Percentiles rank a stretch among this genome's conserved stretches.
Conservation (phyloP, 1,140 invertebrate species). For the Littorina saxatilis region DNA sequence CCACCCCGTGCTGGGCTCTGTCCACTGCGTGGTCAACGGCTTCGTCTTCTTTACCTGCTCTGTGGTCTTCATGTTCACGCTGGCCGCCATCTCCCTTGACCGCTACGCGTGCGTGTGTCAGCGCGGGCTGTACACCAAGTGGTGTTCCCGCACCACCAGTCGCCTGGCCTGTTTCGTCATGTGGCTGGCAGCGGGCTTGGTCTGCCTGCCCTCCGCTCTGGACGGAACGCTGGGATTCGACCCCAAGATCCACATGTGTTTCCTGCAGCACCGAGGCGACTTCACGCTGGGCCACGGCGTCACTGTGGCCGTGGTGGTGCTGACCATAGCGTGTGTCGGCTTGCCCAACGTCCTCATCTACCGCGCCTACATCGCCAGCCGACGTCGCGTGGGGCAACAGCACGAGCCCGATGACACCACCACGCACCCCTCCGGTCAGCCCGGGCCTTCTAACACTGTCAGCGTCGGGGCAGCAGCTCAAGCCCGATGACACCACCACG, state of each 20-base stretch:
- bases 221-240: background rate
- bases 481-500: background rate
- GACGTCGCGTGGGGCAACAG: background rate
- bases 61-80: conserved; percentile 68
- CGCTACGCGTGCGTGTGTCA: conserved; percentile 46
- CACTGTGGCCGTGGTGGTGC: background rate
- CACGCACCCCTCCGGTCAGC: too few relatives aligned
- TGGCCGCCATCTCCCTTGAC: conserved; percentile 45
- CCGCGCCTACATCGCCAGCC: background rate
- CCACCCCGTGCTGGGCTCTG: conserved; percentile 33
- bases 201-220: background rate
- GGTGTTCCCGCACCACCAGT: background rate
- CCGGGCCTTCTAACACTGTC: too few relatives aligned
- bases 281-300: background rate
- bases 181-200: background rate
- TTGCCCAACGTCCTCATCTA: conserved; percentile 11
- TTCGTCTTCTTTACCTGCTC: conserved; percentile 69
- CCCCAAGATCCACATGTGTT: conserved; percentile 3
- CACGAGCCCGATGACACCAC: too few relatives aligned
- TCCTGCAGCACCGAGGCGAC: background rate
- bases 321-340: background rate
- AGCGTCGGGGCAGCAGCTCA: background rate
- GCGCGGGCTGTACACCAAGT: conserved; percentile 1
- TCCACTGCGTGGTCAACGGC: conserved; percentile 31
- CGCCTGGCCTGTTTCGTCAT: background rate